These are phyloP conservation scores for Agriopis aurantiaria DNA, from an alignment of 2,888 invertebrate species.

Conservation along the genomic window DNA sequence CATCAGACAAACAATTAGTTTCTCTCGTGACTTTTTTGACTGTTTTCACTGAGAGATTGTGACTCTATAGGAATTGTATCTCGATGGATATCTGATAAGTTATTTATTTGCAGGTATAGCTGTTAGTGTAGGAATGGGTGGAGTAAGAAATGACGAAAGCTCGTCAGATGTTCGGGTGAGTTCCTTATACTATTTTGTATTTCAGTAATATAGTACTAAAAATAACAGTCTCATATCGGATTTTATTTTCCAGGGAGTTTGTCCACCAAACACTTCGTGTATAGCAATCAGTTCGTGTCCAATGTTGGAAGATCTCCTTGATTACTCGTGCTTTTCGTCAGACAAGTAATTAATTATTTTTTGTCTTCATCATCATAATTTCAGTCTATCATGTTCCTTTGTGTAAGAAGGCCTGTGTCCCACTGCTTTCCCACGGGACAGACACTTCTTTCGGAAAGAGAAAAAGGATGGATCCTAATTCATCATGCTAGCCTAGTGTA, in stretches of 20 bases:
- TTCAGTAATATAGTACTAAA: not conserved
- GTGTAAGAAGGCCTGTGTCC: too few species aligned
- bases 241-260: conserved; percentile 67
- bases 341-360: conserved; percentile 75
- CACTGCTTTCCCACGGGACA: too few species aligned
- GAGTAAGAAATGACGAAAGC: conserved; percentile 57
- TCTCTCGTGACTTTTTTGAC: too few species aligned
- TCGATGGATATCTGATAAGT: conserved; percentile 15
- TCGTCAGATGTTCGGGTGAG: conserved; percentile 59
- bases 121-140: conserved; percentile 68
- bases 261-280: conserved; percentile 79
- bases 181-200: not conserved
- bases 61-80: too few species aligned
- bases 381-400: not conserved
- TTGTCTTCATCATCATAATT: not conserved
- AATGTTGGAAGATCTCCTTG: conserved; percentile 84
- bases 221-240: not conserved
- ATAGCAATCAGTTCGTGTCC: conserved; percentile 86
- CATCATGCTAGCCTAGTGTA: too few species aligned
- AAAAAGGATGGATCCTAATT: too few species aligned
- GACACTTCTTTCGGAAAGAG: too few species aligned
- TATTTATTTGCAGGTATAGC: conserved; percentile 67
- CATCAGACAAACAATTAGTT: too few species aligned
- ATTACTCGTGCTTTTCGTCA: conserved; percentile 86
- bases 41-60: too few species aligned